Conservation (phyloP, 2,113 vertebrate genomes). For the Synodontis membranacea region DNA sequence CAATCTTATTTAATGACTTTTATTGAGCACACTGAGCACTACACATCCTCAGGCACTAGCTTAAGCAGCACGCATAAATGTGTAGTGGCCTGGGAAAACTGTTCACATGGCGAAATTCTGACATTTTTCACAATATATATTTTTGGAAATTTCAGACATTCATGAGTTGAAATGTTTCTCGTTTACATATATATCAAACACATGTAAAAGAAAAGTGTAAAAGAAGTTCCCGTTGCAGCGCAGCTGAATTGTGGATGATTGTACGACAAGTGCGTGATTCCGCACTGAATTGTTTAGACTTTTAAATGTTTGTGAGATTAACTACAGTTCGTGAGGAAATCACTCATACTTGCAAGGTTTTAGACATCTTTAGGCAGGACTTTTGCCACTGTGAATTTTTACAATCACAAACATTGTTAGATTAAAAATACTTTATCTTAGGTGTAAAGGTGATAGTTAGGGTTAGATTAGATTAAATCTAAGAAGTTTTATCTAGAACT, state of each 20-base stretch:
- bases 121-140: neutral
- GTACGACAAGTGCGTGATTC: neutral
- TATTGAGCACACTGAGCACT: slow-evolving; percentile 85
- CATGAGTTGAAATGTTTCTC: neutral
- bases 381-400: neutral
- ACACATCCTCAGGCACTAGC: slow-evolving; percentile 73
- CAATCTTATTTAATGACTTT: slow-evolving; percentile 83
- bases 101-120: neutral
- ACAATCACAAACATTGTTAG: neutral
- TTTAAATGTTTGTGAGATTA: neutral
- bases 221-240: neutral
- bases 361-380: neutral
- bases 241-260: neutral
- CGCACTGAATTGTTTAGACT: neutral
- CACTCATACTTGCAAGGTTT: neutral
- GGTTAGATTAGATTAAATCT: neutral
- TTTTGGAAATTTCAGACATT: neutral
- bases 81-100: neutral
- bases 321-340: neutral
- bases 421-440: neutral
- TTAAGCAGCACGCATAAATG: neutral
- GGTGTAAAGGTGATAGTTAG: too few relatives aligned
- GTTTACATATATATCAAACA: neutral
- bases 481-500: neutral
- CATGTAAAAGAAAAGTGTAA: neutral